phyloP scores from a whole-genome alignment of 2,113 vertebrate species.

The Odocoileus hemionus region DNA sequence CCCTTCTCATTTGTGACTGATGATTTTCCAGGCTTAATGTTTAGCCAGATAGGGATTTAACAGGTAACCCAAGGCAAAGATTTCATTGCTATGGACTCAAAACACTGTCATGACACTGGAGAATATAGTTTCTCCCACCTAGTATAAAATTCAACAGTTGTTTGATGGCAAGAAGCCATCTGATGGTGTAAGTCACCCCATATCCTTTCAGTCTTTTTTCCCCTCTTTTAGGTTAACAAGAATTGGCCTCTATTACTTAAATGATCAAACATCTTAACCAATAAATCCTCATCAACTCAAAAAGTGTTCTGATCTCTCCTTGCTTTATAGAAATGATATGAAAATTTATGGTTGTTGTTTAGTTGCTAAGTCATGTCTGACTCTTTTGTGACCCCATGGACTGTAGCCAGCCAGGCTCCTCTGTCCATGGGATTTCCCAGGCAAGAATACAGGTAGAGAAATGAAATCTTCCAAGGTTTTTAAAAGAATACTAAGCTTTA shows the following conservation, averaged over 20 bases:
- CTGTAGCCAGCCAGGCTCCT: not conserved
- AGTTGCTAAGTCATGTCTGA: not conserved
- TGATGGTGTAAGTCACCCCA: not conserved
- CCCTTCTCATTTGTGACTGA: slow-evolving; percentile 67
- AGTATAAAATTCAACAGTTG: slow-evolving; percentile 27
- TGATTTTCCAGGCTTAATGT: slow-evolving; percentile 61
- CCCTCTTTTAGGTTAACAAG: not conserved
- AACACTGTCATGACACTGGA: slow-evolving; percentile 4
- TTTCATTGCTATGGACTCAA: slow-evolving; percentile 53
- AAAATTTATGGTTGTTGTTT: not conserved
- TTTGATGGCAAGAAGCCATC: slow-evolving; percentile 20
- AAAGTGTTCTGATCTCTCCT: not conserved
- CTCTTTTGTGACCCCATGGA: not conserved
- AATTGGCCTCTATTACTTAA: not conserved
- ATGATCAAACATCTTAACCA: not conserved
- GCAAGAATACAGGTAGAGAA: not conserved
- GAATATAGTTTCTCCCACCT: slow-evolving; percentile 21
- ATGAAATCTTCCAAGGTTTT: not conserved
- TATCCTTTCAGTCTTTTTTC: not conserved
- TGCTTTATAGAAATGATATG: not conserved
- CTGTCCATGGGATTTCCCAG: not conserved
- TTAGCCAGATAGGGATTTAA: slow-evolving; percentile 61
- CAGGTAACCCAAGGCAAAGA: slow-evolving; percentile 63
- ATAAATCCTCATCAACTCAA: not conserved
- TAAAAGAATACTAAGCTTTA: not conserved